Base-by-base conservation (phyloP, 2,113 vertebrate species). In the Crotalus tigris region DNA sequence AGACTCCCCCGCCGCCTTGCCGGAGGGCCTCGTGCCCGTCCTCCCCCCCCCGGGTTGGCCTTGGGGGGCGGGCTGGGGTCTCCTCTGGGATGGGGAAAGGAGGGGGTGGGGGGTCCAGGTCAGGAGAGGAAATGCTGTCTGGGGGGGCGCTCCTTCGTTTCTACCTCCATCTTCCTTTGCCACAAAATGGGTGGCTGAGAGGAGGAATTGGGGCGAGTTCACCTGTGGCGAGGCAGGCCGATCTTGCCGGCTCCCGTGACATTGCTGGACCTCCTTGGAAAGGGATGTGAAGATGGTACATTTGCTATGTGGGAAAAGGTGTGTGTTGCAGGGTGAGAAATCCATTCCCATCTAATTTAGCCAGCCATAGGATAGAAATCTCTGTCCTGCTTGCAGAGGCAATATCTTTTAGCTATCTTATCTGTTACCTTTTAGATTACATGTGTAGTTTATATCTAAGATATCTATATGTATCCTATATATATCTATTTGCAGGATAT, bases 141-240 rank as follows among this genome's bases (percentile, higher is more conserved):
- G 26, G 29, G 15, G 9, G 39, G 8, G 12, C 1, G 75, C 53
- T 51, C 0, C 11, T 44, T 57, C 4, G 0, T 7, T 1, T 23
- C 23, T 0, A 1, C 46, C 0, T 12, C 51, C 24, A 61, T 39
- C 33, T 54, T 33, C n/a, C 69, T 58, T 5, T 7, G 93, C 59
- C n/a, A 93, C 94, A 95, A 96, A 96, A 96, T 96, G 95, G 95
- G 96, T 92, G 95, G 93, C 92, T 54, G 91, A 90, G 94, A 86
- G 93, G 93, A 94, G 92, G 94, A 92, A 93, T 81, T 92, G 95
- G 94, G 95, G 94, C 96, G 96, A 93, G 94, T 95, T 95, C 95
- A 92, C 33, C 69, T 39, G 90, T 89, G 95, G 87, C 61, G 90
- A 91, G 92, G 92, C 94, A 88, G 93, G 49, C 29, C 81, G 29